A percentile compares a stretch with the other conserved stretches of the same genome.
These are phyloP conservation scores for Pseudomyrmex gracilis DNA, from an alignment of 1,140 invertebrate species.

Conservation along the genomic window DNA sequence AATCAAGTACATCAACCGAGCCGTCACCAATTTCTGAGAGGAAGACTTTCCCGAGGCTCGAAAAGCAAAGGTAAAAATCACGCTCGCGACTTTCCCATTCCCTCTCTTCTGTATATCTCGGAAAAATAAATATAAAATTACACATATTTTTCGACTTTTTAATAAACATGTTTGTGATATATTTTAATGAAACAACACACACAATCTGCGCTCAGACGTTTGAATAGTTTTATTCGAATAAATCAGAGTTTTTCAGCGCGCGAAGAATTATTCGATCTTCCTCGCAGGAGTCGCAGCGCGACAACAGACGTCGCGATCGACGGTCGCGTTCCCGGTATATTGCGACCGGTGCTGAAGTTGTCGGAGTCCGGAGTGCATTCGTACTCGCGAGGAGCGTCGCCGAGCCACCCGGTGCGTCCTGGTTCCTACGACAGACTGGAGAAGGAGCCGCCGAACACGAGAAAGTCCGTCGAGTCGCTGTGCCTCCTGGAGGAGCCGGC, in stretches of 20 bases:
- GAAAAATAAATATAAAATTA: too few relatives aligned
- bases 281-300: constrained; percentile 77
- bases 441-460: constrained; percentile 74
- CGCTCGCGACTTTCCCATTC: not conserved
- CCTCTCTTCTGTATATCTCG: too few relatives aligned
- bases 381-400: constrained; percentile 79
- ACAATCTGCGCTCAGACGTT: too few relatives aligned
- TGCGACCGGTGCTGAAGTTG: constrained; percentile 78
- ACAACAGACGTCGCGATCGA: constrained; percentile 79
- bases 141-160: too few relatives aligned
- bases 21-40: constrained; percentile 86
- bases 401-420: constrained; percentile 74
- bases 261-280: not conserved
- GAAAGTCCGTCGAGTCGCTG: constrained; percentile 81
- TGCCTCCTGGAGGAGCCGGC: constrained; percentile 77
- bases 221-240: not conserved
- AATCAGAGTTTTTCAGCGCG: not conserved
- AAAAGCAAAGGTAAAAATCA: constrained; percentile 81
- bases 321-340: constrained; percentile 75
- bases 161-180: too few relatives aligned
- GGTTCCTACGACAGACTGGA: constrained; percentile 71
- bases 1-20: constrained; percentile 86
- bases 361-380: constrained; percentile 80
- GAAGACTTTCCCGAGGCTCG: constrained; percentile 84
- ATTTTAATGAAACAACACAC: too few relatives aligned